Conservation (phyloP, 2,888 invertebrate genomes). For the Eupithecia pulchellata region DNA sequence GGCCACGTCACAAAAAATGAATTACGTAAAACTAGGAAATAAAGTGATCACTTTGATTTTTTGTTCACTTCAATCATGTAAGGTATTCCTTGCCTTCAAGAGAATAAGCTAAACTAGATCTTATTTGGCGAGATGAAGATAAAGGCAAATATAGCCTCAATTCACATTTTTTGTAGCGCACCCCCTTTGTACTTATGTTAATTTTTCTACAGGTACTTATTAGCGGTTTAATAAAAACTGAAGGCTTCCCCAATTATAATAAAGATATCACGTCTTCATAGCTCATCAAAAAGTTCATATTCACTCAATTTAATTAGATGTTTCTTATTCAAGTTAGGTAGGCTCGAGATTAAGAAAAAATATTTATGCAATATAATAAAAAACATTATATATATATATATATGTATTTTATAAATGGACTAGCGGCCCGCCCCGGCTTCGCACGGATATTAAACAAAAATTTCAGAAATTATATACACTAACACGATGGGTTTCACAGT, state of each 20-base stretch:
- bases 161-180: background rate
- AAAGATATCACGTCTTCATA: constrained; percentile 5
- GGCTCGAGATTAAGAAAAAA: background rate
- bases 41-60: too few relatives aligned
- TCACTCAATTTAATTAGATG: constrained; percentile 1
- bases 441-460: too few relatives aligned
- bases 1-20: too few relatives aligned
- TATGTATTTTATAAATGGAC: too few relatives aligned
- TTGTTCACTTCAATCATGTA: too few relatives aligned
- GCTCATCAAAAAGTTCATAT: background rate
- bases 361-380: background rate
- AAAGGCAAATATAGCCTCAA: background rate
- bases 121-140: background rate
- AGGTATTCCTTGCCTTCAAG: too few relatives aligned
- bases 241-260: constrained; percentile 11
- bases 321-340: background rate
- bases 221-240: constrained; percentile 6
- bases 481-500: too few relatives aligned
- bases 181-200: background rate
- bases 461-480: too few relatives aligned
- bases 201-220: constrained; percentile 1
- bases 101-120: background rate
- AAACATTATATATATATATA: too few relatives aligned
- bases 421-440: too few relatives aligned
- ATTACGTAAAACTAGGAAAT: too few relatives aligned